Percentiles rank a stretch among this genome's conserved stretches.
Conservation (phyloP, 2,797 vertebrate species). For the Chelonia mydas region DNA sequence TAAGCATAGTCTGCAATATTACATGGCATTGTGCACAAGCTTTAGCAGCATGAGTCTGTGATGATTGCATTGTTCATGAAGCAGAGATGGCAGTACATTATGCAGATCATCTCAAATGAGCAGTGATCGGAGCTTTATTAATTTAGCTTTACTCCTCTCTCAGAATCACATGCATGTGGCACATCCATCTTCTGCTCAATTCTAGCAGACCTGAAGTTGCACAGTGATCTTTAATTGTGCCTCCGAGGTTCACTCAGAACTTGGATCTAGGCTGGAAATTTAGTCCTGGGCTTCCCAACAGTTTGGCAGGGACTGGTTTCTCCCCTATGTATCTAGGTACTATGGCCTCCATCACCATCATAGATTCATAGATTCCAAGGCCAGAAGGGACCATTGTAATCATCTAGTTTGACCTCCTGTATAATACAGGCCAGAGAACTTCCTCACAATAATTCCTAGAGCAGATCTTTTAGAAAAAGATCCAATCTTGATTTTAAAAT, state of each 20-base stretch:
- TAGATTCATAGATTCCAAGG: not conserved
- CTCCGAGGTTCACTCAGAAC: not conserved
- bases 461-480: too few relatives aligned
- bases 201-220: not conserved
- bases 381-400: not conserved
- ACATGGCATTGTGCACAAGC: not conserved
- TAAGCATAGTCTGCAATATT: not conserved
- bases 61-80: not conserved
- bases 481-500: too few relatives aligned
- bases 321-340: too few relatives aligned
- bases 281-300: rapidly evolving
- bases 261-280: not conserved
- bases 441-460: too few relatives aligned
- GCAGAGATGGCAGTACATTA: not conserved
- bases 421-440: too few relatives aligned
- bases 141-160: not conserved
- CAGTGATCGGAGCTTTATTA: not conserved
- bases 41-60: not conserved
- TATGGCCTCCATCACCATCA: too few relatives aligned
- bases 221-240: not conserved
- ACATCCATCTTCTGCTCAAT: not conserved
- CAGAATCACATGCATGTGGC: rapidly evolving
- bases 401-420: too few relatives aligned
- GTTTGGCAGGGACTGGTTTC: too few relatives aligned
- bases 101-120: not conserved